Conservation (phyloP, 2,888 invertebrate species). For the Drosophila eohydei region DNA sequence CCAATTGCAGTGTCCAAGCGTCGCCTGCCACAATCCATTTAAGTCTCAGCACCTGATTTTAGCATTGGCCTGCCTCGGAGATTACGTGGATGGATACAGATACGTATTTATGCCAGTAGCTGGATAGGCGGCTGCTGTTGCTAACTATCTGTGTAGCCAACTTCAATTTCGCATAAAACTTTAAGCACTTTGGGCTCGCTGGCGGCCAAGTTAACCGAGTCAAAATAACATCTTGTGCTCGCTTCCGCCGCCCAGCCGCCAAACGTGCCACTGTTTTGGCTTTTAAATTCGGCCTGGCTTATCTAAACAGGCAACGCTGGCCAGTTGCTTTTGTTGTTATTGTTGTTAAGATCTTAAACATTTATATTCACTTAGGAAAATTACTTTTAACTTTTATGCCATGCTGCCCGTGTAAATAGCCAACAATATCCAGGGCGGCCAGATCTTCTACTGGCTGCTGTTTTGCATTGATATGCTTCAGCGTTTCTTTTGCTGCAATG, state of each 20-base stretch:
- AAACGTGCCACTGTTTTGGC: constrained; percentile 48
- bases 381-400: constrained; percentile 72
- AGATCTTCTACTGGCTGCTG: constrained; percentile 1
- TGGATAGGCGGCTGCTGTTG: constrained; percentile 16
- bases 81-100: not conserved
- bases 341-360: constrained; percentile 66
- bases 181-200: constrained; percentile 69
- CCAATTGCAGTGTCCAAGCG: constrained; percentile 26
- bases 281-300: constrained; percentile 63
- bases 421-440: constrained; percentile 34
- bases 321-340: constrained; percentile 25
- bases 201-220: constrained; percentile 48
- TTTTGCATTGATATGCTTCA: constrained; percentile 53
- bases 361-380: constrained; percentile 83
- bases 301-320: constrained; percentile 47
- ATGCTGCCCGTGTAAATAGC: constrained; percentile 61
- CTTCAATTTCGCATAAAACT: constrained; percentile 71
- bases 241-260: not conserved
- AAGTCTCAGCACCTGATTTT: constrained; percentile 59
- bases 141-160: constrained; percentile 52
- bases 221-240: not conserved
- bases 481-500: constrained; percentile 56
- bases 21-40: constrained; percentile 38
- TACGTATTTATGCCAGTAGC: constrained; percentile 32
- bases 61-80: not conserved